phyloP scores from a whole-genome alignment of 2,888 invertebrate genomes.

The Rhopalosiphum nymphaeae region DNA sequence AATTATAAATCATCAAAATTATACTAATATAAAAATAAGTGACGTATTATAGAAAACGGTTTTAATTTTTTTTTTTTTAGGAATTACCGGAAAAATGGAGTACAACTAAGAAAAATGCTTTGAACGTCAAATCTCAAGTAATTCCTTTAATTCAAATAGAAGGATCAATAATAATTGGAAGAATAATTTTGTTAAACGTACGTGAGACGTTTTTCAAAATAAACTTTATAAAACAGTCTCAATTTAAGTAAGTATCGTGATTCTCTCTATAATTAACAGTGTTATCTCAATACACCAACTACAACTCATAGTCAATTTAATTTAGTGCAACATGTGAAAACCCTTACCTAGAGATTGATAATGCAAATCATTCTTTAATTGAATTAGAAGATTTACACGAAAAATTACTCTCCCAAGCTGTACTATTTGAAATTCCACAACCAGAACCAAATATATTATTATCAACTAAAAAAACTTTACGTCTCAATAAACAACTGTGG shows the following conservation, averaged over 20 bases:
- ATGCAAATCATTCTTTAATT: slow-evolving; percentile 77
- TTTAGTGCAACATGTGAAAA: slow-evolving; percentile 76
- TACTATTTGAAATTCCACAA: slow-evolving; percentile 87
- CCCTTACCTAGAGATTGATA: slow-evolving; percentile 80
- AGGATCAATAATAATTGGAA: slow-evolving; percentile 86
- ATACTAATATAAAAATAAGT: too few species aligned
- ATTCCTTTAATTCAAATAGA: slow-evolving; percentile 91
- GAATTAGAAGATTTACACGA: slow-evolving; percentile 79
- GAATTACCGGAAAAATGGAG: slow-evolving; percentile 91
- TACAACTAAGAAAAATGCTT: slow-evolving; percentile 85
- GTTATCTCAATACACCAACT: neutral
- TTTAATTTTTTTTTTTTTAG: slow-evolving; percentile 70
- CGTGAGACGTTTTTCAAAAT: slow-evolving; percentile 83
- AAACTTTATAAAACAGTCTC: slow-evolving; percentile 75
- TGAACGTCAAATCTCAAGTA: slow-evolving; percentile 86
- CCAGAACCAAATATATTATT: slow-evolving; percentile 86
- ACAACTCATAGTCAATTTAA: slow-evolving; percentile 70
- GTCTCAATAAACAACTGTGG: slow-evolving; percentile 86
- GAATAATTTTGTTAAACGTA: slow-evolving; percentile 84
- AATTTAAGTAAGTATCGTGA: slow-evolving; percentile 71
- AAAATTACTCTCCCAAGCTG: slow-evolving; percentile 80
- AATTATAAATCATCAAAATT: too few species aligned
- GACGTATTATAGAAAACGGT: too few species aligned
- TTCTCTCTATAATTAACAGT: neutral
- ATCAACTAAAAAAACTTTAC: slow-evolving; percentile 82